Base-by-base conservation (phyloP, 2,888 invertebrate genomes). In the Quadroppia sp. region DNA sequence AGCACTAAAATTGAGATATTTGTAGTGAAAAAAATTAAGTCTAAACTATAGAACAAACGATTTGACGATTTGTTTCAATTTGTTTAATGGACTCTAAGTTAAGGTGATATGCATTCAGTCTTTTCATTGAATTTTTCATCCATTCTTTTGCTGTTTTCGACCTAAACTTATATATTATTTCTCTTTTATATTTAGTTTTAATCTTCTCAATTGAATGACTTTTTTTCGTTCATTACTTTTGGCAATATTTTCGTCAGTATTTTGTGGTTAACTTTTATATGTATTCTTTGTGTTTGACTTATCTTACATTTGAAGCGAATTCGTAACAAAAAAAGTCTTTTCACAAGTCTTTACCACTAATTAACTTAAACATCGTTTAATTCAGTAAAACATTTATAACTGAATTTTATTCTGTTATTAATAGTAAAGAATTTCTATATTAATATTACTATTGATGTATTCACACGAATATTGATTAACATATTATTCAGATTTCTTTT, bases 21-120 rank as follows among this genome's bases (percentile, higher is more conserved):
- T 50, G 50, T 50, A 50, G 50, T 20, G 20, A n/a, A 50, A 20
- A 20, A 50, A 50, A 50, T 50, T 50, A 50, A 50, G 50, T 50
- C 50, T 20, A n/a, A 50, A 50, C n/a, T n/a, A 50, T 50, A 50
- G 15, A 4, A 20, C n/a, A 20, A 50, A 20, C 50, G 4, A 50
- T n/a, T n/a, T n/a, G n/a, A n/a, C n/a, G n/a, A n/a, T 50, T 50
- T 50, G 50, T 50, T 50, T n/a, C 50, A 50, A 50, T 50, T 50
- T 50, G 20, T 20, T 3, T 50, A 45, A 50, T 50, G 50, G 50
- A 50, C 50, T 15, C 20, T 7, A 20, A 36, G 6, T 36, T 36
- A 11, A 50, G 50, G 50, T 50, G 50, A n/a, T 50, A 50, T 50
- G 50, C 17, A 50, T 50, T 50, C 50, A 7, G 20, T 40, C 17